Evolutionary conservation across 2,888 invertebrate genomes (phyloP).

Genomic region (Apantesis nais): DNA sequence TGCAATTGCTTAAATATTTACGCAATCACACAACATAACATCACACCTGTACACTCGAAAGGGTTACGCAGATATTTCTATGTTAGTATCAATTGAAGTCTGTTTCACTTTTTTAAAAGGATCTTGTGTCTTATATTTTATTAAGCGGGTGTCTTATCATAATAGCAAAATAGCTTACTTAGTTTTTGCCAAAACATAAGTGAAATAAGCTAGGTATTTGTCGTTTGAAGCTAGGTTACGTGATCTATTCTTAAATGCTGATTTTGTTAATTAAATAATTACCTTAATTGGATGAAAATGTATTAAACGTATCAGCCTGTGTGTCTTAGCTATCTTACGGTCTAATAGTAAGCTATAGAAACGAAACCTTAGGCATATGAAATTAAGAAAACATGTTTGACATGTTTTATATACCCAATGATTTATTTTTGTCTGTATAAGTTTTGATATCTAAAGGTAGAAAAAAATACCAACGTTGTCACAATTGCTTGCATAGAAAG

Average conservation of each 20-base stretch:
- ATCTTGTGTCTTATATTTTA: no score
- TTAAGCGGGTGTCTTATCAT: no score
- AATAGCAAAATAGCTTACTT: not conserved
- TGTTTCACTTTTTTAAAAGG: no score
- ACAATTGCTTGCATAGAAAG: not conserved
- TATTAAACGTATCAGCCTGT: constrained; percentile 29
- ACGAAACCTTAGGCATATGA: constrained; percentile 12
- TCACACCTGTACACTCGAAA: no score
- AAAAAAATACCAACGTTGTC: not conserved
- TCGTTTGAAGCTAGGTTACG: constrained; percentile 10
- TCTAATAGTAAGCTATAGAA: constrained; percentile 4
- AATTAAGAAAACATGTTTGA: not conserved
- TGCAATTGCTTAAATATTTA: no score
- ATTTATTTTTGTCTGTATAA: not conserved
- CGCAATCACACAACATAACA: no score
- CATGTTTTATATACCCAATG: not conserved
- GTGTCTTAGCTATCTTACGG: constrained; percentile 11
- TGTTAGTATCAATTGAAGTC: no score
- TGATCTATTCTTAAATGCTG: constrained; percentile 4
- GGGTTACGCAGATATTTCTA: no score
- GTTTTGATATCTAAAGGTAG: not conserved
- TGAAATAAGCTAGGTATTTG: not conserved
- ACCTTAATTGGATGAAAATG: constrained; percentile 43
- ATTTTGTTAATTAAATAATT: constrained; percentile 38
- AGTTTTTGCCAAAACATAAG: not conserved